A percentile compares a stretch with the other conserved stretches of the same genome.
Conservation (phyloP, 2,113 vertebrate species). For the Dromaius novaehollandiae region DNA sequence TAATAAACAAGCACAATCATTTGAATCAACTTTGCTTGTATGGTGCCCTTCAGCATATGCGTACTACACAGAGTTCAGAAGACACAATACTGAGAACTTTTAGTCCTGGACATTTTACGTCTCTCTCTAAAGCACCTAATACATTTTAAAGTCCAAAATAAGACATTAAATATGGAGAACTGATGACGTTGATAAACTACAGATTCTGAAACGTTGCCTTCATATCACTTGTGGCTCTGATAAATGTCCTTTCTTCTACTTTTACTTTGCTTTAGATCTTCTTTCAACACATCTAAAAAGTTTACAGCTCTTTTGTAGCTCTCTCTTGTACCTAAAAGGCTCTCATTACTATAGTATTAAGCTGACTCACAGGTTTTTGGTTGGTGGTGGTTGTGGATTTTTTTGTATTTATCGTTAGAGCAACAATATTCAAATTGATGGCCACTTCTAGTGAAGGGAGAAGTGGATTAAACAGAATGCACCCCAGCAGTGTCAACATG, state of each 20-base stretch:
- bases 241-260: neutral
- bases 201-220: neutral
- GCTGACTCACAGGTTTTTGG: neutral
- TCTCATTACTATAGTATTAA: neutral
- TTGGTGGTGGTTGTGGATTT: no score
- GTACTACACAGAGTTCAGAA: neutral
- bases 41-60: neutral
- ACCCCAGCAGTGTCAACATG: fast-evolving
- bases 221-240: no score
- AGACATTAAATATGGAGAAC: no score
- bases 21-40: no score
- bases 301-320: neutral
- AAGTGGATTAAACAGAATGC: neutral
- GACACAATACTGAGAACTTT: neutral
- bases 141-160: neutral
- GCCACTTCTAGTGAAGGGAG: neutral
- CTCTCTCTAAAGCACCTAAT: neutral
- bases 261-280: neutral
- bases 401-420: neutral
- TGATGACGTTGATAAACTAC: neutral
- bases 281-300: neutral
- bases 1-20: neutral
- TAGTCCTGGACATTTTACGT: neutral
- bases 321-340: neutral
- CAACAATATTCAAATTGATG: neutral